These are phyloP conservation scores for Scomber japonicus DNA, from an alignment of 2,113 vertebrate species.

Conservation along the genomic window DNA sequence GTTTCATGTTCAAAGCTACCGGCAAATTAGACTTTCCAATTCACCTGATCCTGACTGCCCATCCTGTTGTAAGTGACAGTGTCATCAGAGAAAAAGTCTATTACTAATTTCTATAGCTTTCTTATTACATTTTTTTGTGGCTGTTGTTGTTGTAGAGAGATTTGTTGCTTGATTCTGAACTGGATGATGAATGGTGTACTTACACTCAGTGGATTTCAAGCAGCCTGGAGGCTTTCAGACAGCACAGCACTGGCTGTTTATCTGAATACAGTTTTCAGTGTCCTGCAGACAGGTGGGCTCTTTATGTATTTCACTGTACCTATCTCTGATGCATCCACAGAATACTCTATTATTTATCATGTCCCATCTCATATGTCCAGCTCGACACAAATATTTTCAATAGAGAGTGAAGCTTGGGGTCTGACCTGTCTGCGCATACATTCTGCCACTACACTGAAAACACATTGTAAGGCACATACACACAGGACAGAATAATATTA, in stretches of 20 bases:
- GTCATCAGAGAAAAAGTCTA: neutral
- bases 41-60: conserved; percentile 14
- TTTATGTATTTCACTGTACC: conserved; percentile 39
- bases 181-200: conserved; percentile 19
- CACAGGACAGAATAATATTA: conserved; percentile 32
- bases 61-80: neutral
- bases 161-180: neutral
- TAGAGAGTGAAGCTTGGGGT: conserved; percentile 9
- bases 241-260: conserved; percentile 26
- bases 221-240: conserved; percentile 27
- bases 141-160: neutral
- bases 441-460: conserved; percentile 34
- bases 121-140: neutral
- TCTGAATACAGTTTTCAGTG: conserved; percentile 31
- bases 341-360: conserved; percentile 64
- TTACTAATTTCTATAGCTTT: neutral
- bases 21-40: conserved; percentile 20
- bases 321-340: conserved; percentile 39
- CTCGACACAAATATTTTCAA: conserved; percentile 39
- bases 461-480: conserved; percentile 14
- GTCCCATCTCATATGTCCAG: conserved; percentile 43
- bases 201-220: conserved; percentile 20
- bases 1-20: conserved; percentile 23
- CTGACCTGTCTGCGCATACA: conserved; percentile 22
- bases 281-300: conserved; percentile 48